phyloP scores from a whole-genome alignment of 2,113 vertebrate species.

The Xenus cinereus region DNA sequence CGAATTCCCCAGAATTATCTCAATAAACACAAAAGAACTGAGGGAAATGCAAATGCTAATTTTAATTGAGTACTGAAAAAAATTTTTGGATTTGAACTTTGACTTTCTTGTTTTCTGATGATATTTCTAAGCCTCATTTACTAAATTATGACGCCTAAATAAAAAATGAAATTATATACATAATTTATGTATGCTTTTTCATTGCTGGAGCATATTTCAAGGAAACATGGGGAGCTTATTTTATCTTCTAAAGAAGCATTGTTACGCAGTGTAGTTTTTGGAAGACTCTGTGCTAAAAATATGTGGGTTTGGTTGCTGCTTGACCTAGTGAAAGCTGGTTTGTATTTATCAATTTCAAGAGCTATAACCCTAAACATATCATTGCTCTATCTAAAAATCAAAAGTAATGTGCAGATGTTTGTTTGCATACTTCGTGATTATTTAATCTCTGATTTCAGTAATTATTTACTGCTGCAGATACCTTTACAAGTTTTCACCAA shows the following conservation, averaged over 20 bases:
- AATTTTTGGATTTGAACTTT: neutral
- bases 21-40: neutral
- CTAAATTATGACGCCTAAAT: neutral
- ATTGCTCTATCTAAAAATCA: neutral
- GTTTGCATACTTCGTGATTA: neutral
- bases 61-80: neutral
- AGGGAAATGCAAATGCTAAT: neutral
- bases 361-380: neutral
- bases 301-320: neutral
- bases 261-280: neutral
- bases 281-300: neutral
- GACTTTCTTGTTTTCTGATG: neutral
- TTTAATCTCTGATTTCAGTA: neutral
- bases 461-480: neutral
- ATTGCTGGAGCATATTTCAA: neutral
- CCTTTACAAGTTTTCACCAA: neutral
- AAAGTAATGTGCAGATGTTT: neutral
- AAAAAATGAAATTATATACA: neutral
- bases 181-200: neutral
- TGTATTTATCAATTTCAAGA: neutral
- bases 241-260: neutral
- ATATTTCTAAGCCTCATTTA: conserved; percentile 4
- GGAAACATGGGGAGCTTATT: neutral
- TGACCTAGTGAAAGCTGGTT: neutral
- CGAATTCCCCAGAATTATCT: neutral